Percentiles rank a stretch among this genome's conserved stretches.
These are phyloP conservation scores for Cliona cf. orientalis DNA, from an alignment of 37 sponge, comb jelly and placozoan species.

Conservation along the genomic window DNA sequence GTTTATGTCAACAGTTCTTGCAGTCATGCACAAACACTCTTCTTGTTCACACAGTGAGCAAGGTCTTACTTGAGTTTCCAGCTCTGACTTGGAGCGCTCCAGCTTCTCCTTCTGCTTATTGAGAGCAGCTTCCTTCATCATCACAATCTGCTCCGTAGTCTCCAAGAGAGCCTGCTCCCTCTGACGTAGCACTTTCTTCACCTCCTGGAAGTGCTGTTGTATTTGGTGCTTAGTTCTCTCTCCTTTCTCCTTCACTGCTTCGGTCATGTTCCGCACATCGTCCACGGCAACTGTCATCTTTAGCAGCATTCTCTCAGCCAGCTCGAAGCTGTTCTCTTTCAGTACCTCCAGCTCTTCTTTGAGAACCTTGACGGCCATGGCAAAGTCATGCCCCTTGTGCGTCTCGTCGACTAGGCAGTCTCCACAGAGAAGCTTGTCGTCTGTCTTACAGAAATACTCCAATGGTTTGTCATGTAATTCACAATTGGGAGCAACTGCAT, in stretches of 20 bases:
- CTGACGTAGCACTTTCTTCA: slow-evolving; percentile 12
- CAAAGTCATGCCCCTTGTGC: slow-evolving; percentile 17
- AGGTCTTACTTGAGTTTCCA: slow-evolving; percentile 10
- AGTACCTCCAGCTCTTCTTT: slow-evolving; percentile 19
- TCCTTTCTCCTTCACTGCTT: slow-evolving; percentile 13
- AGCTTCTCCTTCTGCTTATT: slow-evolving; percentile 15
- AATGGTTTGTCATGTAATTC: not conserved
- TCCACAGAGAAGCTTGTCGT: slow-evolving; percentile 30
- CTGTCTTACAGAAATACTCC: slow-evolving; percentile 27
- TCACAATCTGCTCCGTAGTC: slow-evolving; percentile 21
- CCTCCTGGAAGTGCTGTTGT: slow-evolving; percentile 34
- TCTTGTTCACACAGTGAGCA: not conserved
- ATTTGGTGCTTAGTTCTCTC: slow-evolving; percentile 17
- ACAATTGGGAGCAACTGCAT: slow-evolving; percentile 2
- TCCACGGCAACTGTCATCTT: slow-evolving; percentile 22
- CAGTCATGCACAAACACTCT: not conserved
- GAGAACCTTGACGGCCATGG: not conserved
- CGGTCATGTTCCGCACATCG: slow-evolving; percentile 12
- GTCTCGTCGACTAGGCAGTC: slow-evolving; percentile 6
- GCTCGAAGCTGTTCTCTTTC: slow-evolving; percentile 6
- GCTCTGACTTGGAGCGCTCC: not conserved
- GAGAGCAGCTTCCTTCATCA: slow-evolving; percentile 22
- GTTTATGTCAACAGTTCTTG: no score
- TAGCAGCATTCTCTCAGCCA: slow-evolving; percentile 6
- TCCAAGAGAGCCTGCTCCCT: slow-evolving; percentile 24